Conservation (phyloP, 2,113 vertebrate genomes). For the Myiopsitta monachus region DNA sequence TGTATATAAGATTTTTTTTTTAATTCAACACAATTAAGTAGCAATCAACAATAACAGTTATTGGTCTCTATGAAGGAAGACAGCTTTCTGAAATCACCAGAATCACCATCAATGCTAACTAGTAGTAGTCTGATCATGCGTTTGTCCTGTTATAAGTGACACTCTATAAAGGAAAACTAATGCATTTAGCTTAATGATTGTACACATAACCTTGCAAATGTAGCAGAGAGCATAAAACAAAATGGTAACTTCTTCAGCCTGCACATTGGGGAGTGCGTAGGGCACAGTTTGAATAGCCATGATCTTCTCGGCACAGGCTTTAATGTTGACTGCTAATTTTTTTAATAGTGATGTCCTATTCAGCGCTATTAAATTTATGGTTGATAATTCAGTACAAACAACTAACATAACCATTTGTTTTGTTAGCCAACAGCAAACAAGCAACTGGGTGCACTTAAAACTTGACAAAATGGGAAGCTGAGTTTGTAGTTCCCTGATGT, state of each 20-base stretch:
- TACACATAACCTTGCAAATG: not conserved
- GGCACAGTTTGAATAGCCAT: not conserved
- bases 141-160: not conserved
- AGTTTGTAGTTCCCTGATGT: not conserved
- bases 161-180: not conserved
- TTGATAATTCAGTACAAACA: not conserved
- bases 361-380: not conserved
- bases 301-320: not conserved
- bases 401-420: not conserved
- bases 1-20: not conserved
- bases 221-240: not conserved
- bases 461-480: not conserved
- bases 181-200: not conserved
- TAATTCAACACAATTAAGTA: not conserved
- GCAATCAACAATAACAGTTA: not conserved
- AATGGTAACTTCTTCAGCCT: not conserved
- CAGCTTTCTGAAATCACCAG: not conserved
- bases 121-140: not conserved
- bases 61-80: not conserved
- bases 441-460: not conserved
- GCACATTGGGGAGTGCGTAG: not conserved
- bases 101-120: not conserved
- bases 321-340: not conserved
- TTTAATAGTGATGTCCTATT: not conserved
- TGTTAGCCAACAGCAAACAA: not conserved